These are phyloP conservation scores for Emydocephalus ijimae DNA, from an alignment of 2,113 vertebrate genomes.

Conservation along the genomic window DNA sequence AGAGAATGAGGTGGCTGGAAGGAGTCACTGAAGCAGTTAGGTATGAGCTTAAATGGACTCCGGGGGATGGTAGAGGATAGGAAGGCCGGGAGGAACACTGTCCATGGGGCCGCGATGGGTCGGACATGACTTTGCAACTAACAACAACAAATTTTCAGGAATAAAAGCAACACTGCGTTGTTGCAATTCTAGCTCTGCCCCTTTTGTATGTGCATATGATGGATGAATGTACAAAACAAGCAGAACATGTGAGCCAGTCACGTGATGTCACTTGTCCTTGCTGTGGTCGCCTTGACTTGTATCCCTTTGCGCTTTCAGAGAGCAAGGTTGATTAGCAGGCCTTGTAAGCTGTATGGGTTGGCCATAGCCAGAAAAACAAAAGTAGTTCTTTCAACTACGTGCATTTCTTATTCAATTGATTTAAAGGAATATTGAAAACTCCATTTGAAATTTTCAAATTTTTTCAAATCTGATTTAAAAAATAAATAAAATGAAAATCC, in stretches of 20 bases:
- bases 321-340: neutral
- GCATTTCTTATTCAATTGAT: too few species aligned
- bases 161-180: neutral
- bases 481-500: neutral
- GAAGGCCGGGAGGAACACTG: too few species aligned
- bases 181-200: neutral
- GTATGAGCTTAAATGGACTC: too few species aligned
- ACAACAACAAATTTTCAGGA: neutral
- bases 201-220: neutral
- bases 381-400: neutral
- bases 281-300: neutral
- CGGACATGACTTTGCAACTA: too few species aligned
- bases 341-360: neutral
- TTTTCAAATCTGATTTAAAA: neutral
- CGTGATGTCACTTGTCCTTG: neutral
- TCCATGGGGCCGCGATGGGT: too few species aligned
- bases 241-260: neutral
- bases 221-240: neutral
- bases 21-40: too few species aligned
- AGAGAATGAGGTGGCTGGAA: too few species aligned
- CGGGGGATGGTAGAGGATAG: too few species aligned
- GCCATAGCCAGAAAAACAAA: neutral
- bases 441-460: neutral
- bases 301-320: neutral
- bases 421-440: too few species aligned